phyloP scores from a whole-genome alignment of 2,113 vertebrate species.

The Rhizomys pruinosus region DNA sequence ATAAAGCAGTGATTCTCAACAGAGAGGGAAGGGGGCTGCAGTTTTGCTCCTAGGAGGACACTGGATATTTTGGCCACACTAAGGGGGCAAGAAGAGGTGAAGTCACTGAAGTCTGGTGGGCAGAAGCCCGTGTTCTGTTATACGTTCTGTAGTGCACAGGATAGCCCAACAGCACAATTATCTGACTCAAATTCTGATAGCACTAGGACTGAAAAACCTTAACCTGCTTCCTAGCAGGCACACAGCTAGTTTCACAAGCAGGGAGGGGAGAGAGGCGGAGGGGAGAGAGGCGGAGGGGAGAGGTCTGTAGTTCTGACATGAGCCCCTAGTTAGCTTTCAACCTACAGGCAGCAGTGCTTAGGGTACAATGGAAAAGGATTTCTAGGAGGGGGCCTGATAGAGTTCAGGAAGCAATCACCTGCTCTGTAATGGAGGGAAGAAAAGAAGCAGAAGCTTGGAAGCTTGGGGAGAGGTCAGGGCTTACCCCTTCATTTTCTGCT shows the following conservation, averaged over 20 bases:
- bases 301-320: not conserved
- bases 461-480: not conserved
- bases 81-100: not conserved
- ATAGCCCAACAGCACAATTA: no score
- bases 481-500: not conserved
- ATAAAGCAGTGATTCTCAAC: not conserved
- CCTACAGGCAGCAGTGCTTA: not conserved
- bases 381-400: not conserved
- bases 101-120: not conserved
- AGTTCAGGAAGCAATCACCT: not conserved
- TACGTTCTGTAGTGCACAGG: no score
- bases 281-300: not conserved
- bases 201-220: not conserved
- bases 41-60: not conserved
- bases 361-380: not conserved
- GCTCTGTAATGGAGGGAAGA: not conserved
- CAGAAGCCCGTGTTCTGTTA: not conserved
- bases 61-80: not conserved
- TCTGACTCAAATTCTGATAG: no score
- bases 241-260: not conserved
- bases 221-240: not conserved
- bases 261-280: no score
- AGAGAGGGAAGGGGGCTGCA: not conserved
- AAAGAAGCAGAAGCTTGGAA: not conserved
- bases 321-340: no score